Evolutionary conservation across 1,140 invertebrate species (phyloP).

Genomic region (Aleiodes sp.): DNA sequence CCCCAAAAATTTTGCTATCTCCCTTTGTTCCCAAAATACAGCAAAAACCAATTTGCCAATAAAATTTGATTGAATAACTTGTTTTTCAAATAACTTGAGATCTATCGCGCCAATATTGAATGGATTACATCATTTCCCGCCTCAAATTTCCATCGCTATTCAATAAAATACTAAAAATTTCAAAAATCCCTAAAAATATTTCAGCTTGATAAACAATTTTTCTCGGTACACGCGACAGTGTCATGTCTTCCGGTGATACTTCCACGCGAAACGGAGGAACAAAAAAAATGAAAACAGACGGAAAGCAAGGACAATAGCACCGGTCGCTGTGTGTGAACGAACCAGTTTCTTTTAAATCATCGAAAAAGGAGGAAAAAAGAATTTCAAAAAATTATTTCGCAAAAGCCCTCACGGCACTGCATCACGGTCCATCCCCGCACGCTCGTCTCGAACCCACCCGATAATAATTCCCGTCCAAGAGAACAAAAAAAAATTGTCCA

Average conservation of each 20-base stretch:
- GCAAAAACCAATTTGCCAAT: too few relatives aligned
- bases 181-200: not conserved
- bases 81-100: too few relatives aligned
- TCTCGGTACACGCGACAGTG: not conserved
- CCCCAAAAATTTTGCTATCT: too few relatives aligned
- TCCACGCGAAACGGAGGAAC: too few relatives aligned
- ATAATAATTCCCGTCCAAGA: slow-evolving; percentile 18
- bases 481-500: slow-evolving; percentile 9
- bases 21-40: too few relatives aligned
- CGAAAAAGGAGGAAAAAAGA: not conserved
- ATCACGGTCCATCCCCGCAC: not conserved
- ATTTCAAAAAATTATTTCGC: not conserved
- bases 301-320: not conserved
- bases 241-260: not conserved
- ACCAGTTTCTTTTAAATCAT: slow-evolving; percentile 13
- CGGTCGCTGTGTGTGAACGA: not conserved
- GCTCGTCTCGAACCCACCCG: not conserved
- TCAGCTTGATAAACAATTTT: not conserved
- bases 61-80: too few relatives aligned
- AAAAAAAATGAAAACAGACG: slow-evolving; percentile 16
- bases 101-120: too few relatives aligned
- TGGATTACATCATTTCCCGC: too few relatives aligned
- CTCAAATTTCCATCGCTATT: too few relatives aligned
- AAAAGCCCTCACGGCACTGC: not conserved
- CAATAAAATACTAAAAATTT: not conserved